Percentiles rank a stretch among this genome's conserved stretches.
Conservation (phyloP, 2,797 vertebrate genomes). For the Chloroceryle inda region DNA sequence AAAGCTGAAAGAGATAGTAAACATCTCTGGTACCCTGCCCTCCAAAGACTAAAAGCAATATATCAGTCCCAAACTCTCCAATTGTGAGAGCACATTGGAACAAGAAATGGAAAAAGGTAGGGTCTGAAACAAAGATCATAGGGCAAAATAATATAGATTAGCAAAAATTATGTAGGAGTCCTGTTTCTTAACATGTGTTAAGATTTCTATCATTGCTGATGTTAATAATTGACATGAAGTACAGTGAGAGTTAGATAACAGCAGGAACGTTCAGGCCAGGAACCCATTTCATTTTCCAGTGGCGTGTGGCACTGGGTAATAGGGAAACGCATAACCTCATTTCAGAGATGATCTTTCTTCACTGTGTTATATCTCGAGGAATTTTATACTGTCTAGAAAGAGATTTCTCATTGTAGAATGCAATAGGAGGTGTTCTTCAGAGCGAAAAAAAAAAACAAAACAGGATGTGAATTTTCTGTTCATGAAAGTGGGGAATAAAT, state of each 20-base stretch:
- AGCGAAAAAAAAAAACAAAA: background rate
- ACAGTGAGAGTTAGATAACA: slow-evolving; percentile 68
- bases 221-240: slow-evolving; percentile 79
- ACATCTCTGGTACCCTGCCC: background rate
- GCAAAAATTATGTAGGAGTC: slow-evolving; percentile 51
- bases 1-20: background rate
- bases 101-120: background rate
- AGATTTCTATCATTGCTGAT: slow-evolving; percentile 76
- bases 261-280: slow-evolving; percentile 36
- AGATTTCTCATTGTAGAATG: background rate
- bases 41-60: background rate
- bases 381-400: slow-evolving; percentile 12
- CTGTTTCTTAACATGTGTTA: slow-evolving; percentile 55
- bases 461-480: slow-evolving; percentile 1
- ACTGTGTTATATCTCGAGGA: background rate
- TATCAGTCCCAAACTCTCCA: background rate
- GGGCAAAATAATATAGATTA: slow-evolving; percentile 47
- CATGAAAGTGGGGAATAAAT: slow-evolving; percentile 30
- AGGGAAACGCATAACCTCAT: background rate
- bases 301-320: slow-evolving; percentile 19
- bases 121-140: slow-evolving; percentile 10
- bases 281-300: slow-evolving; percentile 52
- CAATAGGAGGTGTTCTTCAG: background rate
- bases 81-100: background rate
- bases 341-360: slow-evolving; percentile 15